Evolutionary conservation across 2,888 invertebrate genomes (phyloP).

Genomic region (Ennomos fuscantarius): DNA sequence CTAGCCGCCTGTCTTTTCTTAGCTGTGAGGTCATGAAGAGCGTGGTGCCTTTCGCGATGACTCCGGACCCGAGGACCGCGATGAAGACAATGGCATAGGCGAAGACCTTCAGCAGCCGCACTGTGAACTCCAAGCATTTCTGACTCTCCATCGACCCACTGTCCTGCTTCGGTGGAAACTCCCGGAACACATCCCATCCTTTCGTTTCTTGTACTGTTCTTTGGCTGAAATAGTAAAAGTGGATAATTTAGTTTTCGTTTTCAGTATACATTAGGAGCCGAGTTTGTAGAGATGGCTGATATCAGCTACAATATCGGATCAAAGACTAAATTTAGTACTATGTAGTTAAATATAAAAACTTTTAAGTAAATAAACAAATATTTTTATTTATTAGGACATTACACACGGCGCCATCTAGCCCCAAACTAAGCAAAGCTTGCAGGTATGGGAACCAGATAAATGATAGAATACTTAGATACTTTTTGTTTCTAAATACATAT

Average conservation of each 20-base stretch:
- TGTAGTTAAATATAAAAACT: too few species aligned
- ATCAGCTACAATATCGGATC: too few species aligned
- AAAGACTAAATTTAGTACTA: too few species aligned
- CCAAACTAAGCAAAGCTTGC: too few species aligned
- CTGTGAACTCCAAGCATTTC: conserved; percentile 93
- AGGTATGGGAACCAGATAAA: too few species aligned
- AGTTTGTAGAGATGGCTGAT: too few species aligned
- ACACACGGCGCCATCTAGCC: too few species aligned
- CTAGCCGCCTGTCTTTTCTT: conserved; percentile 89
- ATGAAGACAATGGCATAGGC: conserved; percentile 94
- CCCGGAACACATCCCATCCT: conserved; percentile 98
- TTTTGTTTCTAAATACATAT: too few species aligned
- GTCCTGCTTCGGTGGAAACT: conserved; percentile 95
- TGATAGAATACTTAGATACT: too few species aligned
- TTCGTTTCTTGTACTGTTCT: conserved; percentile 94
- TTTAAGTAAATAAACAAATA: too few species aligned
- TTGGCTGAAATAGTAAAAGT: conserved; percentile 85
- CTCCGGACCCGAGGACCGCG: conserved; percentile 93
- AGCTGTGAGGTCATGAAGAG: conserved; percentile 97
- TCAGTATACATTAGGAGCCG: not conserved
- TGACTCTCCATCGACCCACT: conserved; percentile 95
- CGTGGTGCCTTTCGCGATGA: conserved; percentile 94
- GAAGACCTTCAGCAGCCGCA: conserved; percentile 92
- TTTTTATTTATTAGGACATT: too few species aligned
- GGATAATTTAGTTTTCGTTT: not conserved